Evolutionary conservation across 2,113 vertebrate genomes (phyloP), one percentile per base, ranked within the genome.

Genomic region (Limanda limanda): DNA sequence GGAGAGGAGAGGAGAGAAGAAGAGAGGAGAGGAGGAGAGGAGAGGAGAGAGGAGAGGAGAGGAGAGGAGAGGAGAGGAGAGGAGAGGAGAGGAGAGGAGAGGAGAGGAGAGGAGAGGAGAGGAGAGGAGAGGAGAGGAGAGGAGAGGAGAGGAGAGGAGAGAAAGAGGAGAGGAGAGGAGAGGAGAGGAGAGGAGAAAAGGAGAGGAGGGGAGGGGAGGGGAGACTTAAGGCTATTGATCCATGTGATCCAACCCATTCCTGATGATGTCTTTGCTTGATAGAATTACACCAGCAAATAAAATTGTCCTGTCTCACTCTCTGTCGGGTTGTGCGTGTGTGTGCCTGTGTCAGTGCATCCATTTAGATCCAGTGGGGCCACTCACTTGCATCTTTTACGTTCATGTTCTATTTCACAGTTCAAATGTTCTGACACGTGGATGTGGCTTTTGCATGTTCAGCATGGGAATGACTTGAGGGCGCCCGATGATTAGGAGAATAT

Each of bases 231-330:
- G 83, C 56, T 35, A 79, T 60, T 87, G 83, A 83, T 88, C 71
- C 79, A 54, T 60, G 64, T 68, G 63, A n/a, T n/a, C n/a, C 82
- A 80, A 85, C 79, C 83, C 42, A 55, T 71, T 82, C 71, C 56
- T 71, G 67, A 87, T 69, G 66, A 86, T 81, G 74, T 76, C 74
- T 84, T 64, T 73, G 48, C 64, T 82, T 79, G 79, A 84, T 78
- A 83, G 75, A 86, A 84, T 85, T 83, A 93, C 57, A 65, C 20
- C 78, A 71, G 59, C 42, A 83, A 81, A 91, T 77, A 57, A 71
- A 92, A 85, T 84, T 48, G 79, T 83, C 76, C 68, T 27, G 37
- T 86, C 61, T 85, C 24, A n/a, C 27, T 7, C 27, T 31, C 35
- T 72, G 20, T 65, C 20, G 37, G 35, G 70, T 54, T 6, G 27